Conservation (phyloP, 2,797 vertebrate genomes). For the Sebastes steindachneri region DNA sequence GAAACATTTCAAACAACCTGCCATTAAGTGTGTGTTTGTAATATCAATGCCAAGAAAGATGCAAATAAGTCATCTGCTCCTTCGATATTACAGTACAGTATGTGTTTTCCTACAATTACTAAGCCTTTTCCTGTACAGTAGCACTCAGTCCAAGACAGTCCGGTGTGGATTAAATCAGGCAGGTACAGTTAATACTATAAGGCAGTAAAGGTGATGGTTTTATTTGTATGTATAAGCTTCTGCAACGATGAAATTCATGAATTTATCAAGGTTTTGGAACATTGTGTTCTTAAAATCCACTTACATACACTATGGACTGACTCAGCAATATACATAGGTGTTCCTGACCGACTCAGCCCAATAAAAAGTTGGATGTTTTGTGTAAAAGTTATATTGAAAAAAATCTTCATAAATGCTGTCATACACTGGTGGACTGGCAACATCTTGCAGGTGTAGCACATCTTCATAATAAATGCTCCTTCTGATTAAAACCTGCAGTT, state of each 20-base stretch:
- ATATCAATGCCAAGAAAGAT: constrained; percentile 63
- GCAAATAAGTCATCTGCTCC: constrained; percentile 27
- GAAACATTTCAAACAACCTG: constrained; percentile 64
- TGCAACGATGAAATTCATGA: not conserved
- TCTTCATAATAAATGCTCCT: too few species aligned
- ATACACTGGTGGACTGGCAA: not conserved
- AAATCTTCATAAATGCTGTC: not conserved
- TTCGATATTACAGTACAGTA: constrained; percentile 19
- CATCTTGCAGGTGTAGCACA: not conserved
- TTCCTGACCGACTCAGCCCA: not conserved
- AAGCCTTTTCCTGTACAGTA: not conserved
- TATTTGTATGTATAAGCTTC: constrained; percentile 1
- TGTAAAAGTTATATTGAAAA: not conserved
- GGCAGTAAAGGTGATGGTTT: not conserved
- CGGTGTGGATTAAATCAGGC: not conserved
- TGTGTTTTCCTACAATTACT: constrained; percentile 26
- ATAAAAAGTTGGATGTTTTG: not conserved
- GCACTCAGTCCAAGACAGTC: not conserved
- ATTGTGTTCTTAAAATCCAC: not conserved
- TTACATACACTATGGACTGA: not conserved
- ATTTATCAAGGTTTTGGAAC: constrained; percentile 5
- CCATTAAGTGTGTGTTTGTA: constrained; percentile 65
- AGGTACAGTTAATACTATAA: not conserved
- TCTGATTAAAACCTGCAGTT: too few species aligned
- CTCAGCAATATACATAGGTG: not conserved